phyloP scores from a whole-genome alignment of 2,113 vertebrate genomes.

The Puffinus mauretanicus region DNA sequence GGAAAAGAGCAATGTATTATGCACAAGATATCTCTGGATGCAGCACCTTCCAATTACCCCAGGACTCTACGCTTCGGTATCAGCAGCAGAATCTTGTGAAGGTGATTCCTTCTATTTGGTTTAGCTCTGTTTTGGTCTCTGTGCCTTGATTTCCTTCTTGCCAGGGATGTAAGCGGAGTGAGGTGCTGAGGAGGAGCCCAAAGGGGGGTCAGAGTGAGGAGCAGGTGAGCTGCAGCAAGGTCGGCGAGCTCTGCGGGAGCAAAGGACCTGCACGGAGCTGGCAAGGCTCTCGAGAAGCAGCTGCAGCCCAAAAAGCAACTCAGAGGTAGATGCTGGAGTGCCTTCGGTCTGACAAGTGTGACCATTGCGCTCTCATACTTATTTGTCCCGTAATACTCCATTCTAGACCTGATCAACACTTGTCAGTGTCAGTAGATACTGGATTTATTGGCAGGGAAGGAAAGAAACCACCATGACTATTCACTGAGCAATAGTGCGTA shows the following conservation, averaged over 20 bases:
- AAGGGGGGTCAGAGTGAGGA: not conserved
- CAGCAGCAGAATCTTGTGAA: not conserved
- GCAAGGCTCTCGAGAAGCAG: not conserved
- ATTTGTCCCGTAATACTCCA: not conserved
- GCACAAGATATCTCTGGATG: not conserved
- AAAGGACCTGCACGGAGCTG: not conserved
- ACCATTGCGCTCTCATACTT: not conserved
- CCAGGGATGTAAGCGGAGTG: not conserved
- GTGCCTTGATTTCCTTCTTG: not conserved
- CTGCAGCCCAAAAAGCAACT: not conserved
- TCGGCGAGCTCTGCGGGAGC: fast-evolving
- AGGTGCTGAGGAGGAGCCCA: not conserved
- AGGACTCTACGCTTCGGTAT: not conserved
- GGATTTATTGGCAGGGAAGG: not conserved
- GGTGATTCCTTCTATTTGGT: not conserved
- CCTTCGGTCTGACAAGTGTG: not conserved
- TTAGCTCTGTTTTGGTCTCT: not conserved
- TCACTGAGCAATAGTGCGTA: not conserved
- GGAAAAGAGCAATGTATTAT: not conserved
- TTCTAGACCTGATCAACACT: not conserved
- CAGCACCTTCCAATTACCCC: not conserved
- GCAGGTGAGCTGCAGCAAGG: not conserved
- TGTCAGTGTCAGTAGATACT: not conserved
- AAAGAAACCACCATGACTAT: not conserved
- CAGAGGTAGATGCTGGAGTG: not conserved